phyloP scores from a whole-genome alignment of 2,113 vertebrate genomes.

The Thoracochromis brauschi region DNA sequence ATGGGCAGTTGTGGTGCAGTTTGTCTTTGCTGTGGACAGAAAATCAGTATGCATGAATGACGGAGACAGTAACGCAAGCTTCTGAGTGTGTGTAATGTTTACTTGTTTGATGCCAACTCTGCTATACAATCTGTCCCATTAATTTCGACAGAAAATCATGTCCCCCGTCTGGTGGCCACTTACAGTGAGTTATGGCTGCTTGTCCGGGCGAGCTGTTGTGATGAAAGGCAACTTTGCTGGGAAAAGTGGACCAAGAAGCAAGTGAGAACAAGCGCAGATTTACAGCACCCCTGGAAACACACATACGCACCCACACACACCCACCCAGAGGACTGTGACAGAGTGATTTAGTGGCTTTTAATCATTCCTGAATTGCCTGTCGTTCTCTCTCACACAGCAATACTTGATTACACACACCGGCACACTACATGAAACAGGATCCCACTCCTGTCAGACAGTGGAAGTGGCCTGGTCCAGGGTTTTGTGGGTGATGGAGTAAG shows the following conservation, averaged over 20 bases:
- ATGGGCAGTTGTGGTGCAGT: background rate
- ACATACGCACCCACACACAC: background rate
- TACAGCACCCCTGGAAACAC: background rate
- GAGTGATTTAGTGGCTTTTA: conserved; percentile 50
- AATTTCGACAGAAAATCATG: conserved; percentile 43
- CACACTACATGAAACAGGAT: background rate
- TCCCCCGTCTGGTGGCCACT: conserved; percentile 26
- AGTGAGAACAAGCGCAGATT: background rate
- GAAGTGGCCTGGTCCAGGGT: background rate
- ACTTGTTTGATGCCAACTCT: conserved; percentile 1
- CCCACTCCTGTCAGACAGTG: background rate
- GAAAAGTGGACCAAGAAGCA: background rate
- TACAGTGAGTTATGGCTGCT: conserved; percentile 31
- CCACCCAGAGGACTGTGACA: background rate
- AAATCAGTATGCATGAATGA: conserved; percentile 10
- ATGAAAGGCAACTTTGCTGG: conserved; percentile 3
- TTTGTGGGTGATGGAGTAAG: background rate
- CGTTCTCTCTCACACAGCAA: background rate
- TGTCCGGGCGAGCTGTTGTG: background rate
- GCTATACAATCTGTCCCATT: conserved; percentile 35
- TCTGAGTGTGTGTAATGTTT: conserved; percentile 2
- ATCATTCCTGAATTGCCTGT: conserved; percentile 47
- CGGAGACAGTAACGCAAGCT: background rate
- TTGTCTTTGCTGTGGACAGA: background rate
- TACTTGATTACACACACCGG: conserved; percentile 30